phyloP scores from a whole-genome alignment of 37 sponge, comb jelly and placozoan species.

The Eunapius fragilis region DNA sequence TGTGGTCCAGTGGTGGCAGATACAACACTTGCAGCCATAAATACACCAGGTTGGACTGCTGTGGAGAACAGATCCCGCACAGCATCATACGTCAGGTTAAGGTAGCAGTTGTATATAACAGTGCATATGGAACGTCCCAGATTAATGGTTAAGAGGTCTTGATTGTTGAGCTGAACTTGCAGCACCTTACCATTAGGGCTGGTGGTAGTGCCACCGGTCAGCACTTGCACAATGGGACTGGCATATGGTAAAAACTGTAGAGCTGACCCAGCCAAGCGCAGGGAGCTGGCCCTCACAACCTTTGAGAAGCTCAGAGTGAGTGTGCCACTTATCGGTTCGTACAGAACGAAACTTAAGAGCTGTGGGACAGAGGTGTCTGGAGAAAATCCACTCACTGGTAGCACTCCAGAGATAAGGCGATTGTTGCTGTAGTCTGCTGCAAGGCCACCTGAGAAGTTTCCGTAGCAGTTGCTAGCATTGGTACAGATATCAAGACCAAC shows the following conservation, averaged over 20 bases:
- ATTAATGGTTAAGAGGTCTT: conserved; percentile 47
- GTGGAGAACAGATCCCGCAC: conserved; percentile 66
- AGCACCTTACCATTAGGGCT: conserved; percentile 55
- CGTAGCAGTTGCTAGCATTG: conserved; percentile 38
- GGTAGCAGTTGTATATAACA: conserved; percentile 56
- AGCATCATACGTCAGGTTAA: conserved; percentile 43
- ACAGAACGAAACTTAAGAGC: conserved; percentile 40
- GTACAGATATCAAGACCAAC: conserved; percentile 65
- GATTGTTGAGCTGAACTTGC: conserved; percentile 21
- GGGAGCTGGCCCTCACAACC: conserved; percentile 35
- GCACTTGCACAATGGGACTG: conserved; percentile 4
- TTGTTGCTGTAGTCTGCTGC: conserved; percentile 59
- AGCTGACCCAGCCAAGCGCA: conserved; percentile 35
- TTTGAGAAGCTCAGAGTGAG: conserved; percentile 66
- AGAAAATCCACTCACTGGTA: conserved; percentile 17
- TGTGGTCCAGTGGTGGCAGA: conserved; percentile 71
- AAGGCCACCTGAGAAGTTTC: conserved; percentile 27
- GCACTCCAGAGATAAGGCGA: conserved; percentile 3
- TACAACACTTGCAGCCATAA: conserved; percentile 26
- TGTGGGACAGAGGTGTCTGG: conserved; percentile 65
- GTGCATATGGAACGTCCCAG: conserved; percentile 55
- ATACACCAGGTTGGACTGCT: conserved; percentile 9
- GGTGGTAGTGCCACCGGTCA: conserved; percentile 57
- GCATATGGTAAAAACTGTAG: conserved; percentile 19
- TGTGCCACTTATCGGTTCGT: conserved; percentile 64